Percentiles rank a stretch among this genome's conserved stretches.
Conservation (phyloP, 1,140 invertebrate species). For the Vanessa tameamea region DNA sequence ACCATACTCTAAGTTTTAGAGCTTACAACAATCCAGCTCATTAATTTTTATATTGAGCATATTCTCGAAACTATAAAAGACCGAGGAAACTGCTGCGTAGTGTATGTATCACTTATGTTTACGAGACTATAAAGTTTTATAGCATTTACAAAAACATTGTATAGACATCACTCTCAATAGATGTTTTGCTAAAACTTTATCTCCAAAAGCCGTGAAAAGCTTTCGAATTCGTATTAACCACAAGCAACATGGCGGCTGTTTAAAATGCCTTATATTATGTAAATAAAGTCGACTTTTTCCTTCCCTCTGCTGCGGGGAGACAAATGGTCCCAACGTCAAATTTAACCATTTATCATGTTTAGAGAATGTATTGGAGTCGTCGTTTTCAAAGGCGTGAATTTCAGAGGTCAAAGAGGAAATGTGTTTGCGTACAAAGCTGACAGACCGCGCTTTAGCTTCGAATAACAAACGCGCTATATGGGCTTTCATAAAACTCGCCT, state of each 20-base stretch:
- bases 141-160: conserved; percentile 30
- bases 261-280: conserved; percentile 55
- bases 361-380: conserved; percentile 38
- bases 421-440: conserved; percentile 26
- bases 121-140: conserved; percentile 28
- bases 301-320: conserved; percentile 46
- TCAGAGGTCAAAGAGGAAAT: conserved; percentile 32
- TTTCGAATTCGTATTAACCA: conserved; percentile 44
- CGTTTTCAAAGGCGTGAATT: conserved; percentile 30
- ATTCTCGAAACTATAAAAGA: background rate
- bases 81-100: conserved; percentile 1
- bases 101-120: conserved; percentile 2
- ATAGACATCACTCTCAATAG: conserved; percentile 15
- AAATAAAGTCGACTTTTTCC: conserved; percentile 58
- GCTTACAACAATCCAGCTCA: background rate
- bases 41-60: background rate
- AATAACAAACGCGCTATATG: conserved; percentile 18
- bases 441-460: conserved; percentile 23
- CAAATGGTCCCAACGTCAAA: conserved; percentile 61
- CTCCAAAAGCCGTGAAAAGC: conserved; percentile 26
- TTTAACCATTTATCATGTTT: conserved; percentile 62
- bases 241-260: conserved; percentile 37
- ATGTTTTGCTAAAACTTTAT: conserved; percentile 24
- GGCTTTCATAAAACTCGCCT: conserved; percentile 25
- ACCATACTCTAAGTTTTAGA: too few species aligned